Evolutionary conservation across 2,888 invertebrate species (phyloP), one percentile per base, ranked within the genome.

Genomic region (Schizaphis graminum): DNA sequence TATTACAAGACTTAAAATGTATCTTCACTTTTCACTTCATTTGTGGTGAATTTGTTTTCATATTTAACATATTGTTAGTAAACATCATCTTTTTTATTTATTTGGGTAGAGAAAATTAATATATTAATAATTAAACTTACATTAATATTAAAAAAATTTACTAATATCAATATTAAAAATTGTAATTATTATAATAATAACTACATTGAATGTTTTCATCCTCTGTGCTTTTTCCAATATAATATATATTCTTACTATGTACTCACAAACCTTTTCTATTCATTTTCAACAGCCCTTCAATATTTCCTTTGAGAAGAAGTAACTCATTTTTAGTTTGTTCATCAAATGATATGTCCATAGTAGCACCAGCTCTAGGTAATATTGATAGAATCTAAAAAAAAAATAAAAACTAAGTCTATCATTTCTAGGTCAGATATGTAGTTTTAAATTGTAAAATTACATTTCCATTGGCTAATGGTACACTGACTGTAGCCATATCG

Each of bases 391-490:
- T 86, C 89, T 93, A 49, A 53, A 56, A 88, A 41, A 41, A 44
- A 61, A n/a, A 16, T 49, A 49, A n/a, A 16, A 13, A 53, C 21
- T 13, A 11, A 49, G 21, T 53, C 4, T 21, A 53, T 3, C 26
- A 26, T 26, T 57, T 26, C 57, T 57, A 57, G 26, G 26, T 4
- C 13, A 13, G 3, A 4, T 4, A 67, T 28, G n/a, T 53, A 16
- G 53, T 49, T 88, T 88, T 35, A 61, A 61, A 47, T 8, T 77
- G 28, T 7, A 49, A 89, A 49, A 89, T 89, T 92, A 94, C 94
- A 41, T 91, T 94, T 49, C 95, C 95, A 90, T 95, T 94, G 1
- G 94, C 57, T 84, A 95, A 86, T 88, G 95, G 95, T 28, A 95
- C 94, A 93, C 93, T 94, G 16, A 95, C 90, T 91, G 94, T 94